phyloP scores from a whole-genome alignment of 2,113 vertebrate genomes.

The Elephas maximus region DNA sequence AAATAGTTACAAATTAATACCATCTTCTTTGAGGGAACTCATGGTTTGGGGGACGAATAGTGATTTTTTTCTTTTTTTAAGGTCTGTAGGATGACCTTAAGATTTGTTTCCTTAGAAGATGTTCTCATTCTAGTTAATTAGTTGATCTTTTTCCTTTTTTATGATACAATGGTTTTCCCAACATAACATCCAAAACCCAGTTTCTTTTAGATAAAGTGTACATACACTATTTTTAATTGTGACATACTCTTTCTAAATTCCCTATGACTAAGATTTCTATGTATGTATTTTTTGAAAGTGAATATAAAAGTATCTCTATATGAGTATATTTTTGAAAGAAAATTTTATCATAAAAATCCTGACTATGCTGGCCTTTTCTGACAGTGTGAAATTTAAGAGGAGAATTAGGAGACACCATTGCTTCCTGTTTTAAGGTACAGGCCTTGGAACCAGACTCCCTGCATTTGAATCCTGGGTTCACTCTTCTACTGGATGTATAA shows the following conservation, averaged over 20 bases:
- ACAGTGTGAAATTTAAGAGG: background rate
- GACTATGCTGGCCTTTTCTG: background rate
- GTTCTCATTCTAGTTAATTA: conserved; percentile 8
- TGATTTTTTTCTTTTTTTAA: background rate
- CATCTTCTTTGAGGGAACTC: background rate
- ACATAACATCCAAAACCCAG: background rate
- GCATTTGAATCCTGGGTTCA: background rate
- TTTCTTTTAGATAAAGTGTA: conserved; percentile 24
- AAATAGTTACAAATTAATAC: background rate
- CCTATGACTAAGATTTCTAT: background rate
- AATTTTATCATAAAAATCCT: background rate
- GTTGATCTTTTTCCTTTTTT: background rate
- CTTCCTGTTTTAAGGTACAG: background rate
- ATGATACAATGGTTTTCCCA: background rate
- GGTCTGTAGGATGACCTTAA: background rate
- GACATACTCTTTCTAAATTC: background rate
- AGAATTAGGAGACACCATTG: background rate
- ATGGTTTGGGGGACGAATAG: background rate
- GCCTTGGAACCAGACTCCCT: background rate
- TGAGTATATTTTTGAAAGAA: conserved; percentile 44
- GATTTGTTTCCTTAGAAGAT: background rate
- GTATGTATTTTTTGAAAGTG: background rate
- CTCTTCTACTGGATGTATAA: background rate
- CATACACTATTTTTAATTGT: background rate
- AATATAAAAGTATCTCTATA: background rate